phyloP scores from a whole-genome alignment of 2,113 vertebrate species.

The Cynopterus brachyotis region DNA sequence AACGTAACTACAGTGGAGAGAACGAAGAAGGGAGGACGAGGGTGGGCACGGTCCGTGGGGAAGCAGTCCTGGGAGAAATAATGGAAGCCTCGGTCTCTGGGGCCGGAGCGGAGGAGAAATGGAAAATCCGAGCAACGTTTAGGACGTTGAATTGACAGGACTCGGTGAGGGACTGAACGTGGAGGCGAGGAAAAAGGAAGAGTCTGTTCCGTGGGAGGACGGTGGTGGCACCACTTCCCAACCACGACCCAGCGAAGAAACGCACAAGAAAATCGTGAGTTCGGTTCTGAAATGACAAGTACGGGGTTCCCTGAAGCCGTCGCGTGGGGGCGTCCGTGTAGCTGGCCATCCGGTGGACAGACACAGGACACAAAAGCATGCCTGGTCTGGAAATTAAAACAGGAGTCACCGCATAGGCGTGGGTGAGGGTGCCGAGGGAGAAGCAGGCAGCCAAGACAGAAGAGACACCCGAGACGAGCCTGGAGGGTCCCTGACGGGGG shows the following conservation, averaged over 20 bases:
- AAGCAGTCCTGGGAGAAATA: background rate
- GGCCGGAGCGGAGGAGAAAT: background rate
- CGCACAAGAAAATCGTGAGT: rapidly evolving
- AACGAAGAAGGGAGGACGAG: background rate
- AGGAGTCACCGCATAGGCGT: rapidly evolving
- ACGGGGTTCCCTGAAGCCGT: rapidly evolving
- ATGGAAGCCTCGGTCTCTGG: rapidly evolving
- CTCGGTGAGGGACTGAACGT: rapidly evolving
- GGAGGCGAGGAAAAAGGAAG: too few species aligned
- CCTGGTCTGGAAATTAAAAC: background rate
- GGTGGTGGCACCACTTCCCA: rapidly evolving
- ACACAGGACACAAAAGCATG: rapidly evolving
- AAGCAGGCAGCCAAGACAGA: too few species aligned
- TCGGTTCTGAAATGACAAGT: rapidly evolving
- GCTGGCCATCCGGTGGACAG: rapidly evolving
- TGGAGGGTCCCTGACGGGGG: background rate
- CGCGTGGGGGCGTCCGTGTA: rapidly evolving
- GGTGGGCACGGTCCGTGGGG: rapidly evolving
- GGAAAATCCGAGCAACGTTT: rapidly evolving
- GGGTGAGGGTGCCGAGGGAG: rapidly evolving
- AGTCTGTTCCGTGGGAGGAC: rapidly evolving
- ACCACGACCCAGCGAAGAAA: rapidly evolving
- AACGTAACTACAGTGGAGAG: background rate
- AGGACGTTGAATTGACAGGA: rapidly evolving
- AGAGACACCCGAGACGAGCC: background rate